Conservation (phyloP, 2,888 invertebrate genomes). For the Lacanobia wlatinum region DNA sequence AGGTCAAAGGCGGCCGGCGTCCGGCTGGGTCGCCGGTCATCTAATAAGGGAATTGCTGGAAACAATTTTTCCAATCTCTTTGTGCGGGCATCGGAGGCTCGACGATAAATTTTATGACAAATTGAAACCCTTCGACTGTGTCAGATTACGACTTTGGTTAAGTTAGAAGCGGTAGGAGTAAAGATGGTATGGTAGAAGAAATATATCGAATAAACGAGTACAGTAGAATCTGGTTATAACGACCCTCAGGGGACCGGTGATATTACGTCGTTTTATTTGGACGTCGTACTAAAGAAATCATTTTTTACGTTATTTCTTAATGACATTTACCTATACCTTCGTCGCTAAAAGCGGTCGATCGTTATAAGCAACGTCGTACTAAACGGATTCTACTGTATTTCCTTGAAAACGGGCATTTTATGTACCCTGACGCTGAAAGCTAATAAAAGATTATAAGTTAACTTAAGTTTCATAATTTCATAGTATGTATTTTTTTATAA, state of each 20-base stretch:
- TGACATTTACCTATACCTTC: no score
- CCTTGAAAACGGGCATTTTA: background rate
- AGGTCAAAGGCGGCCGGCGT: conserved; percentile 67
- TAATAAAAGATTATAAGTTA: no score
- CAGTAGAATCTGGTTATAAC: no score
- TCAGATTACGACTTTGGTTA: conserved; percentile 66
- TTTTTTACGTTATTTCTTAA: no score
- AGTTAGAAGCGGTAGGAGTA: conserved; percentile 54
- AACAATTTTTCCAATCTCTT: conserved; percentile 82
- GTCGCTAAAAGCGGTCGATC: no score
- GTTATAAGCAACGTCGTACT: no score
- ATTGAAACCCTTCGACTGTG: conserved; percentile 77
- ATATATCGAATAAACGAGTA: background rate
- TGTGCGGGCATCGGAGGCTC: conserved; percentile 73
- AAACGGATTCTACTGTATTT: no score
- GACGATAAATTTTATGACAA: conserved; percentile 82
- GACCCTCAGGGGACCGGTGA: no score
- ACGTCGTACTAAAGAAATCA: no score
- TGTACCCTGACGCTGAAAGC: background rate
- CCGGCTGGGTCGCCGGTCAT: conserved; percentile 67
- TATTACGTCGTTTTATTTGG: no score
- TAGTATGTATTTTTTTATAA: no score
- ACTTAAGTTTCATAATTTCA: no score
- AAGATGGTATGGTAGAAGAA: background rate
- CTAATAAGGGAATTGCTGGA: conserved; percentile 77